Evolutionary conservation across 2,113 vertebrate species (phyloP), one percentile per base, ranked within the genome.

Genomic region (Channa argus): DNA sequence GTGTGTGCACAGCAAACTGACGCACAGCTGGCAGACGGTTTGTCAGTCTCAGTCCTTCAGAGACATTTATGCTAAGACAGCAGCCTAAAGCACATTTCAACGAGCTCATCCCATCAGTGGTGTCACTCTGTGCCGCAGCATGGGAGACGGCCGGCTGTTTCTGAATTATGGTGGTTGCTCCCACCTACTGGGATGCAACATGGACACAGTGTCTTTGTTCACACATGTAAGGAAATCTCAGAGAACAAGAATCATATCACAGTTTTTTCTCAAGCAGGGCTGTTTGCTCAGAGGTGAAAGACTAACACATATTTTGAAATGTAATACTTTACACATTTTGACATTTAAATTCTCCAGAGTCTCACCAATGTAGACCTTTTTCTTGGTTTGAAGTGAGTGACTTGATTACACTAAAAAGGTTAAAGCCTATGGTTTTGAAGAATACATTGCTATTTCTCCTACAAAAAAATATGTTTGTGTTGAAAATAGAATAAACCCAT

Each of bases 21-120:
- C 79, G 83, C 55, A 63, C 80, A 46, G 64, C 83, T 82, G 85
- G 86, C 74, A 71, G 71, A 59, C 43, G 14, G 67, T 68, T 39
- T 86, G 84, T 79, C 83, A 70, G 62, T 77, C 77, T 85, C 84
- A 44, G 56, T 86, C 83, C 78, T 54, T 85, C 78, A 85, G 61
- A 83, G 45, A 58, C 41, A 70, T 55, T 44, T 72, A 62, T 34
- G 5, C 41, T 13, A 44, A 81, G 80, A 86, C 77, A 63, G 56
- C 39, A 52, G 79, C 68, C 80, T 69, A 12, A 65, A 88, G 82
- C 73, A 9, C 38, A 54, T 78, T 76, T 71, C 46, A 34, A 65
- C 15, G 1, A 45, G 67, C 64, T 72, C 12, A 33, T 79, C 65
- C 70, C 67, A 67, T 79, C 65, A 34, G 45, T 43, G 64, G 73